Evolutionary conservation across 2,888 invertebrate genomes (phyloP).

Genomic region (Standfussiana lucernea): DNA sequence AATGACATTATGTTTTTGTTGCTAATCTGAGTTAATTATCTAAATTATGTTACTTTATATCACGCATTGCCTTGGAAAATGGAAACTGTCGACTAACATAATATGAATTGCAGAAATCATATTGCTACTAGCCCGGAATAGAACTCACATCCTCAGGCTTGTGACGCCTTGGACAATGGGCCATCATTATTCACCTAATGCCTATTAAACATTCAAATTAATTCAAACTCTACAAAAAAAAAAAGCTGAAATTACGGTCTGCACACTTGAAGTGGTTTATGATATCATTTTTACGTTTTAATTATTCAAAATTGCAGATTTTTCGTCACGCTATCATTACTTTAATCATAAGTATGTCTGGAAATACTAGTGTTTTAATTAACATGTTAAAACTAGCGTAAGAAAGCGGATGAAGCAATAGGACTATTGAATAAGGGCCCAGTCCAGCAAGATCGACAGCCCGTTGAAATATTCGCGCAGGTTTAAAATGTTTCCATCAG

Average conservation of each 20-base stretch:
- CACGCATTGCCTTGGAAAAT: not conserved
- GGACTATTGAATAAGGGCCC: too few relatives aligned
- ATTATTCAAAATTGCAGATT: not conserved
- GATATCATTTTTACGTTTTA: not conserved
- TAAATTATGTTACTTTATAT: not conserved
- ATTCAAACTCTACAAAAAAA: not conserved
- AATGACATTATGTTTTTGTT: not conserved
- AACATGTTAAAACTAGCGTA: too few relatives aligned
- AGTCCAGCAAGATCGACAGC: too few relatives aligned
- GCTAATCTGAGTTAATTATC: not conserved
- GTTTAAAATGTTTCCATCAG: too few relatives aligned
- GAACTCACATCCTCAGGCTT: not conserved
- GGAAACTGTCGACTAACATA: not conserved
- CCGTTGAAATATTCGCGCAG: too few relatives aligned
- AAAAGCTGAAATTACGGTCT: not conserved
- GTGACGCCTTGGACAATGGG: constrained; percentile 2
- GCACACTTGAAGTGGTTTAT: not conserved
- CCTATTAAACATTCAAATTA: not conserved
- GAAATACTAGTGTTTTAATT: not conserved
- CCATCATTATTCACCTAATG: not conserved
- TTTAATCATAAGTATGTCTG: not conserved
- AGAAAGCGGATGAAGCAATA: too few relatives aligned
- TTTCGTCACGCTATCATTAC: not conserved
- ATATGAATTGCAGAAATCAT: not conserved
- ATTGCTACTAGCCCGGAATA: constrained; percentile 8